Evolutionary conservation across 23 tunicate genomes (phyloP).

Genomic region (Trididemnum nubilum): DNA sequence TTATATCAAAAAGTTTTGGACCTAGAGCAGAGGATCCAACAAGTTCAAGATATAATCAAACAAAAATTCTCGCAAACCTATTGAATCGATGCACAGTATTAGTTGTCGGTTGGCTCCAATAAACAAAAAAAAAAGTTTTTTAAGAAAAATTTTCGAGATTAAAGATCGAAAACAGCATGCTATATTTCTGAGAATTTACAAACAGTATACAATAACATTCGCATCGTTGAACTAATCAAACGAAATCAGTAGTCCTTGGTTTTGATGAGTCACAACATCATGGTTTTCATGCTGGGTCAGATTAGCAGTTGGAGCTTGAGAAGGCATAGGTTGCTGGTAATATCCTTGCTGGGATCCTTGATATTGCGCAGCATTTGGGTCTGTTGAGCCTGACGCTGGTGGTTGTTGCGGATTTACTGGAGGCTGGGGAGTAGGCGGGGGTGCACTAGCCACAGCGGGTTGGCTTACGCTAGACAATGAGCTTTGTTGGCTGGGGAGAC

Average conservation of each 20-base stretch:
- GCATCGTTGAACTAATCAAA: slow-evolving; percentile 15
- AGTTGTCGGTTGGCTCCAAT: no score
- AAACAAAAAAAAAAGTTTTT: no score
- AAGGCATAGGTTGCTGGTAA: slow-evolving; percentile 21
- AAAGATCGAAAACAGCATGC: no score
- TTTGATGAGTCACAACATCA: neutral
- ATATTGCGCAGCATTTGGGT: slow-evolving; percentile 25
- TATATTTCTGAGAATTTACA: no score
- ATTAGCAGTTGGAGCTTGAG: neutral
- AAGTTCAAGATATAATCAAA: no score
- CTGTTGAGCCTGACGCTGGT: slow-evolving; percentile 14
- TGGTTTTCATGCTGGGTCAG: slow-evolving; percentile 4
- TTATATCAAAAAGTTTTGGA: no score
- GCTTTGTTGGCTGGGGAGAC: slow-evolving; percentile 47
- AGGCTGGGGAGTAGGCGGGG: slow-evolving; percentile 79
- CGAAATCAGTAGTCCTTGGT: slow-evolving; percentile 2
- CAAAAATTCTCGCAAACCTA: no score
- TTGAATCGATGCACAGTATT: no score
- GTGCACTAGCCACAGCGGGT: slow-evolving; percentile 62
- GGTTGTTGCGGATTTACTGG: slow-evolving; percentile 38
- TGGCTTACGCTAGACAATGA: neutral
- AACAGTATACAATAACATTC: no score
- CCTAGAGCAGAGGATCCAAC: no score
- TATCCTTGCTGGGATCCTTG: slow-evolving; percentile 39
- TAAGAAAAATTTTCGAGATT: no score